Evolutionary conservation across 35 echinoderm and acorn worm species (phyloP).

Genomic region (Acanthaster planci): DNA sequence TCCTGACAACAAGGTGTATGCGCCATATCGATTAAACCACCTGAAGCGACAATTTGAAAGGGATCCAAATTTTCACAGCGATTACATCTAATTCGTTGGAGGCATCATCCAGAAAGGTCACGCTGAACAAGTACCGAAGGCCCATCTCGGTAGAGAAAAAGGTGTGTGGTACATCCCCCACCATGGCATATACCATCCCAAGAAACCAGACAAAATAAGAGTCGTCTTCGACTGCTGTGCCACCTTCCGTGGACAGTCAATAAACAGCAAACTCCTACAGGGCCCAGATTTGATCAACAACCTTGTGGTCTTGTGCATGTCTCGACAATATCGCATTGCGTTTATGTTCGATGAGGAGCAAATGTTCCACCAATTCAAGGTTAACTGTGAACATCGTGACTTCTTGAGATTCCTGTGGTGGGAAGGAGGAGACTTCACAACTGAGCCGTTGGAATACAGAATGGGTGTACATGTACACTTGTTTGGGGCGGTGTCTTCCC

Average conservation of each 20-base stretch:
- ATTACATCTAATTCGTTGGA: constrained; percentile 49
- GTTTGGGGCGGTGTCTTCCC: constrained; percentile 73
- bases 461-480: constrained; percentile 62
- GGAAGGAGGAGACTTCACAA: constrained; percentile 38
- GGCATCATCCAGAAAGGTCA: constrained; percentile 42
- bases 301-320: constrained; percentile 30
- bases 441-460: constrained; percentile 35
- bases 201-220: constrained; percentile 33
- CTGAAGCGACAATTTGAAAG: constrained; percentile 42
- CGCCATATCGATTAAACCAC: constrained; percentile 37
- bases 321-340: constrained; percentile 43
- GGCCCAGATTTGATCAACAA: neutral
- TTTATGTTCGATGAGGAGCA: constrained; percentile 54
- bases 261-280: constrained; percentile 35
- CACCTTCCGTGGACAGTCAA: constrained; percentile 24
- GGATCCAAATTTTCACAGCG: constrained; percentile 26
- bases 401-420: constrained; percentile 69
- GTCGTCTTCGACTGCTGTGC: constrained; percentile 47
- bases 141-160: too few relatives aligned
- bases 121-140: constrained; percentile 56
- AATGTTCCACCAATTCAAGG: constrained; percentile 63
- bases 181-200: too few relatives aligned
- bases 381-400: constrained; percentile 27
- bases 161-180: too few relatives aligned
- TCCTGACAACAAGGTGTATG: constrained; percentile 57